A percentile compares a stretch with the other conserved stretches of the same genome.
phyloP scores from a whole-genome alignment of 53 echinoderm and acorn worm species.

The Arbacia lixula region DNA sequence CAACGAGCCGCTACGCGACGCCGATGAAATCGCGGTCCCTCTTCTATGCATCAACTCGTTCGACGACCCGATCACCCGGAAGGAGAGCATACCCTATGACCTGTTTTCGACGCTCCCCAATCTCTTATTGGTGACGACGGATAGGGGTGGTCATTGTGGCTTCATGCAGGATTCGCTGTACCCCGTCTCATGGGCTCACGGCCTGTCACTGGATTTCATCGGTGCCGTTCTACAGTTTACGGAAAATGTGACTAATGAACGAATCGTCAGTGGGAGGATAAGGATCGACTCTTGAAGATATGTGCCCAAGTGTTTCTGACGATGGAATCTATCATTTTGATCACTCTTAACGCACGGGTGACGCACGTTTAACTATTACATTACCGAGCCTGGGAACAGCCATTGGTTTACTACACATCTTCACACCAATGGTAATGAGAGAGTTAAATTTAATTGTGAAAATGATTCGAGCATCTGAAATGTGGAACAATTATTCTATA shows the following conservation, averaged over 20 bases:
- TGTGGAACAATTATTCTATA: too few relatives aligned
- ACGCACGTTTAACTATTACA: too few relatives aligned
- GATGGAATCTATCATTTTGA: too few relatives aligned
- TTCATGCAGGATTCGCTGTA: conserved; percentile 64
- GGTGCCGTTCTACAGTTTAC: conserved; percentile 69
- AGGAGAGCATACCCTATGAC: conserved; percentile 76
- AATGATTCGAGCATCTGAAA: too few relatives aligned
- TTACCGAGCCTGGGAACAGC: too few relatives aligned
- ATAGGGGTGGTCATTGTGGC: conserved; percentile 83
- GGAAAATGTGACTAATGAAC: conserved; percentile 18
- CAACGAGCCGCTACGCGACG: conserved; percentile 83
- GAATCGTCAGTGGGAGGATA: conserved; percentile 24
- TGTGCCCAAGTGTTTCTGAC: too few relatives aligned
- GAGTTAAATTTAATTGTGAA: too few relatives aligned
- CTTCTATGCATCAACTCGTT: conserved; percentile 84
- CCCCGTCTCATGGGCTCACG: conserved; percentile 74
- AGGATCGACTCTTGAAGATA: conserved; percentile 11
- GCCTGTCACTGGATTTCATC: conserved; percentile 73
- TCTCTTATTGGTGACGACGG: conserved; percentile 81
- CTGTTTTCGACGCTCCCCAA: conserved; percentile 90
- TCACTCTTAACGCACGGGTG: too few relatives aligned
- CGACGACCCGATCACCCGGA: conserved; percentile 79
- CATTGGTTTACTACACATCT: too few relatives aligned
- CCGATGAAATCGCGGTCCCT: conserved; percentile 90
- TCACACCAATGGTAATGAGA: too few relatives aligned